phyloP scores from a whole-genome alignment of 2,888 invertebrate genomes.

The Pecten maximus region DNA sequence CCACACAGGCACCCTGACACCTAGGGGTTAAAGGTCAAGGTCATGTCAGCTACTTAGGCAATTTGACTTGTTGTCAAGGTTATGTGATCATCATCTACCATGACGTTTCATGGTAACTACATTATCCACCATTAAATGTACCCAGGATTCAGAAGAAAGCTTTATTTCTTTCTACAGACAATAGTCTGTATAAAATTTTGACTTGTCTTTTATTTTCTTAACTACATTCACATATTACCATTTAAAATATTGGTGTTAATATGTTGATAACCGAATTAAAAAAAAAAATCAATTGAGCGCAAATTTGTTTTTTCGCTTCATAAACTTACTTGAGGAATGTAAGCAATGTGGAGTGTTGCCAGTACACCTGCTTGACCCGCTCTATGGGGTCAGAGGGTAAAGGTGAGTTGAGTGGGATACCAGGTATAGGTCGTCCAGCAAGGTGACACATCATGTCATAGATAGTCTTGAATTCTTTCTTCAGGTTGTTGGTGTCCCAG shows the following conservation, averaged over 20 bases:
- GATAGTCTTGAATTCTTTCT: slow-evolving; percentile 81
- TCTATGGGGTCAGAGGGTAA: slow-evolving; percentile 80
- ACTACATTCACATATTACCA: not conserved
- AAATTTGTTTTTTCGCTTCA: too few relatives aligned
- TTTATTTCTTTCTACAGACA: not conserved
- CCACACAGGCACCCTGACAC: slow-evolving; percentile 81
- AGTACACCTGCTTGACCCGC: slow-evolving; percentile 81
- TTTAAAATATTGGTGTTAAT: too few relatives aligned
- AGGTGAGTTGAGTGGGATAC: slow-evolving; percentile 79
- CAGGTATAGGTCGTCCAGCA: slow-evolving; percentile 79
- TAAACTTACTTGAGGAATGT: slow-evolving; percentile 80
- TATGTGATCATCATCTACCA: too few relatives aligned
- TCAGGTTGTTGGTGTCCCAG: slow-evolving; percentile 72
- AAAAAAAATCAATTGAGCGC: too few relatives aligned
- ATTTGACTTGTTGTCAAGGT: not conserved
- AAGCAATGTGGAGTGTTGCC: slow-evolving; percentile 82
- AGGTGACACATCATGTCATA: slow-evolving; percentile 82
- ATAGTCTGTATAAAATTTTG: not conserved
- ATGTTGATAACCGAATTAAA: too few relatives aligned
- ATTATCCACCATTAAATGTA: too few relatives aligned
- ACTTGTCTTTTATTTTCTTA: not conserved
- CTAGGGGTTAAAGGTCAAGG: slow-evolving; percentile 60
- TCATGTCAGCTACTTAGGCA: not conserved
- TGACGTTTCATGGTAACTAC: too few relatives aligned
- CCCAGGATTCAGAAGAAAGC: too few relatives aligned